Base-by-base conservation (phyloP, 1,140 invertebrate genomes). In the Cryptotermes secundus region DNA sequence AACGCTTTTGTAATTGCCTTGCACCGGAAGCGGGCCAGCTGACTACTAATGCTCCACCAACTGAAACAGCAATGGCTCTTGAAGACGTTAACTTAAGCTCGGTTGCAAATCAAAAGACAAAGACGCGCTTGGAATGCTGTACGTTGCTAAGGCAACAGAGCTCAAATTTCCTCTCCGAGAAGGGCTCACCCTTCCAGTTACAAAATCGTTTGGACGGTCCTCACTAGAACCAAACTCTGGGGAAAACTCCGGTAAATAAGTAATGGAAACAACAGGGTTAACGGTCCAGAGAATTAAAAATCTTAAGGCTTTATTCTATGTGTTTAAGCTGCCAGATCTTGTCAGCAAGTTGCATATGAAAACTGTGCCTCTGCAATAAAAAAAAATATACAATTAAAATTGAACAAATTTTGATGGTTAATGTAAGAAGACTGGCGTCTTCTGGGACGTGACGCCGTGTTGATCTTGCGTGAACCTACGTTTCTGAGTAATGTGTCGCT, bases 71-170 rank as follows among this genome's bases (percentile, higher is more conserved):
- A 72, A n/a, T 72, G 26, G 26, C 31, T 26, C 59, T 72, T 72
- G n/a, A n/a, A 72, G 26, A 72, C 59, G 59, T 72, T 72, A 72
- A 72, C 59, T 7, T 72, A 72, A 72, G 59, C 59, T 7, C 4
- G 59, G 7, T 72, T n/a, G 59, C 59, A 72, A 72, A 72, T 72
- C 59, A 72, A 72, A 72, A 72, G 59, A 72, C 59, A 72, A 72
- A 72, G 59, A 72, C 59, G n/a, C 59, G 59, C 59, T 72, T 72
- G 59, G 59, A 7, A 72, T 72, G 26, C 26, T 31, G 26, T 31
- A 72, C n/a, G 59, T 72, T 31, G 59, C n/a, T 72, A 72, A 72
- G 59, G 59, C 59, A 72, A 72, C n/a, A 16, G 26, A n/a, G 59
- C 59, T 72, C 59, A 72, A 72, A 72, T 72, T 31, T 72, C 59